Evolutionary conservation across 2,113 vertebrate species (phyloP), one percentile per base, ranked within the genome.

Genomic region (Dasypus novemcinctus): DNA sequence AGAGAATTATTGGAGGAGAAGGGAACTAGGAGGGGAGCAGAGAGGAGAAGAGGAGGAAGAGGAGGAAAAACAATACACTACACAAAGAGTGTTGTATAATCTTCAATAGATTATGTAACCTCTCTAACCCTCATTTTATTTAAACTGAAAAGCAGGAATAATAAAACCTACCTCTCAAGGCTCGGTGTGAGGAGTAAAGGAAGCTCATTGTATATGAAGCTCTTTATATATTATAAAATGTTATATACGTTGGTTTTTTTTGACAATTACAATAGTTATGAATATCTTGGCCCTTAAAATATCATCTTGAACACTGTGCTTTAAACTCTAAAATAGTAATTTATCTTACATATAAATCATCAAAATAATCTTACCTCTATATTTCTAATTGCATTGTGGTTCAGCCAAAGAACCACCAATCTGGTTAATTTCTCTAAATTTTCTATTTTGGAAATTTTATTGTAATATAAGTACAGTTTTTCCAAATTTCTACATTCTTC

Each of bases 401-500:
- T 99, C 91, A 99, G 98, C 98, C 98, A 99, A 82, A 99, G 81
- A 38, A 99, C 92, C 52, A 98, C 95, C 61, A 99, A 92, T 76
- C 97, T 98, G 11, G 88, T 94, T 91, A 98, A 97, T 93, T 85
- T 87, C 85, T 99, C 98, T 91, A 98, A 94, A 97, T 99, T 98
- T 96, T 98, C 97, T 96, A 96, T 99, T 93, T 96, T 97, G 87
- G 95, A 97, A 96, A 99, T 99, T 91, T 98, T 97, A 97, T 98
- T 99, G 93, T 98, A 98, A 97, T 99, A 99, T 49, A 99, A 98
- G 97, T 98, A 99, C 38, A 99, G 93, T 93, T 98, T 99, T 97
- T 98, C 96, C 87, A 99, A 97, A 96, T 98, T 93, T 61, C 69
- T 89, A 96, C 98, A 98, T 78, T 98, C 97, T 68, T 99, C 95